Evolutionary conservation across 2,888 invertebrate species (phyloP), one percentile per base, ranked within the genome.

Genomic region (Morinoia aosen): DNA sequence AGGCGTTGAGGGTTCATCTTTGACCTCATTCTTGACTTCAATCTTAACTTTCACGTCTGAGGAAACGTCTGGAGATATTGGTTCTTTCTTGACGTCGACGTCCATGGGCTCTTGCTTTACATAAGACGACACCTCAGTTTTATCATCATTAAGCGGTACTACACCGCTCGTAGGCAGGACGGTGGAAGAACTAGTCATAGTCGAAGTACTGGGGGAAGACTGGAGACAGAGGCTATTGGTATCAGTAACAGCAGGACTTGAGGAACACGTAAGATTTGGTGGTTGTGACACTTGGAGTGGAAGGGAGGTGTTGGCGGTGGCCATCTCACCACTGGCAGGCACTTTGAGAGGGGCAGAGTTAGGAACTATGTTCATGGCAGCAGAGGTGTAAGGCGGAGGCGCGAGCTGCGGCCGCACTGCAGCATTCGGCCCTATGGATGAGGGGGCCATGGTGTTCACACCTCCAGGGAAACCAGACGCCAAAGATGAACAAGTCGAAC

Each of bases 51-150:
- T 96, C 58, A 96, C 95, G 19, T 96, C 96, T 33, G 96, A 94
- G 39, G 96, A 95, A 61, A 95, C 95, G 56, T 96, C 96, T 10
- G 96, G 94, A 95, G 95, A 39, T 39, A 88, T 58, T 11, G 90
- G 94, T 58, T 95, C 95, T 33, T 96, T 48, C 88, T 95, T 90
- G 91, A 88, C 94, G 56, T 96, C 96, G 39, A 97, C 97, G 19
- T 98, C 98, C 97, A 98, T 98, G 0, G 98, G 97, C 97, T 98
- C 98, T 95, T 97, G 97, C 97, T 98, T 98, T 64, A 95, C 58
- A 57, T 96, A 90, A 19, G 95, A 56, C 8, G 95, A 58, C 95
- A 95, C 96, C 91, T 95, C 95, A 56, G 95, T 94, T 40, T 96
- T 96, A 61, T 95, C 96, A 39, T 96, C 96, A 7, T 96, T 96